These are phyloP conservation scores for Drosophila pectinifera DNA, from an alignment of 1,140 invertebrate genomes.

Conservation along the genomic window DNA sequence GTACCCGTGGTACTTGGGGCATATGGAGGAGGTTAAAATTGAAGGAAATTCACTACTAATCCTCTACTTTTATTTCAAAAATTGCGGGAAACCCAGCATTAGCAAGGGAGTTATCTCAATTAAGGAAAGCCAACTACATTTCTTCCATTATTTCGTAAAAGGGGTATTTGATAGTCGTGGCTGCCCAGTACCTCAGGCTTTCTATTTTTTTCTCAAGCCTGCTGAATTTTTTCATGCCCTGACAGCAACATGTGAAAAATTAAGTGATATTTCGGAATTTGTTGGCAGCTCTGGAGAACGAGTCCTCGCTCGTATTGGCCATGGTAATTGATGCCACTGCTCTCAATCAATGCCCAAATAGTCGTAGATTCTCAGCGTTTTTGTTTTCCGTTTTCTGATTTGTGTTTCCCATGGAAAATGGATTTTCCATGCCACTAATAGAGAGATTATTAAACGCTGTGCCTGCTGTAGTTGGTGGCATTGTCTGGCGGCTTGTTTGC, in stretches of 20 bases:
- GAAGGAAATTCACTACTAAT: too few species aligned
- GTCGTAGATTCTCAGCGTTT: slow-evolving; percentile 3
- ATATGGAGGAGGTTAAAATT: background rate
- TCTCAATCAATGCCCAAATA: slow-evolving; percentile 76
- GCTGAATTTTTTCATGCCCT: slow-evolving; percentile 1
- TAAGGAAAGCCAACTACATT: background rate
- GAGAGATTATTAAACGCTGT: slow-evolving; percentile 76
- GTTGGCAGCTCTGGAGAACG: slow-evolving; percentile 64
- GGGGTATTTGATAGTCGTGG: background rate
- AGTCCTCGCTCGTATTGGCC: slow-evolving; percentile 25
- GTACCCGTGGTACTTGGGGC: slow-evolving; percentile 5
- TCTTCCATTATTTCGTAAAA: background rate
- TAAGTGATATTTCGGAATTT: slow-evolving; percentile 83
- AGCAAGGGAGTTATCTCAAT: background rate
- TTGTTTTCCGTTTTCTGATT: slow-evolving; percentile 2
- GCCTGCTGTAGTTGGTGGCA: slow-evolving; percentile 46
- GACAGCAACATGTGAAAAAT: slow-evolving; percentile 76
- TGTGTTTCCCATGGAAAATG: slow-evolving; percentile 29
- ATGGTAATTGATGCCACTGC: slow-evolving; percentile 73
- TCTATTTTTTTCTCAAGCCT: slow-evolving; percentile 10
- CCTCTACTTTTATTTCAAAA: too few species aligned
- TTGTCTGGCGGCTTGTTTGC: slow-evolving; percentile 74
- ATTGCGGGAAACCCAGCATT: too few species aligned
- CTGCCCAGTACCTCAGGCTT: background rate
- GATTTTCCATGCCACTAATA: slow-evolving; percentile 62